Base-by-base conservation (phyloP, 2,888 invertebrate species). In the Trichacis sp. region DNA sequence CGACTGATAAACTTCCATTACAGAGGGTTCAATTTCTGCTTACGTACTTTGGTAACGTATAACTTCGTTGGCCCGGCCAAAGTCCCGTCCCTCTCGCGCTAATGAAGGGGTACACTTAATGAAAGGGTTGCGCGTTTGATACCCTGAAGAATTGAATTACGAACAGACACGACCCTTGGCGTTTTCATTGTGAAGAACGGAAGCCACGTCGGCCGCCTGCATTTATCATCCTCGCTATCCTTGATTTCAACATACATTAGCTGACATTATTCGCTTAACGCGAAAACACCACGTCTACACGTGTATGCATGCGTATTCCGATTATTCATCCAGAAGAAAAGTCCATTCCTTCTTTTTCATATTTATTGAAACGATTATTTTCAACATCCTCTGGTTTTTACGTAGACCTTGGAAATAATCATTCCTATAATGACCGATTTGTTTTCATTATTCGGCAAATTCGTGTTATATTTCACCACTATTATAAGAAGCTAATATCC, bases 41-140 rank as follows among this genome's bases (percentile, higher is more conserved):
- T 59, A 74, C 73, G 74, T 76, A 77, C 74, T 75, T 77, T 69
- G 73, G 71, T 66, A 67, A 73, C 69, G 73, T 77, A 24, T 24
- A 77, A 77, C 72, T 75, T 77, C 73, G 75, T 74, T 76, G 73
- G 61, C 53, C 43, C 52, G 57, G 55, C 51, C 65, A 47, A 52
- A 59, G 60, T 68, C 60, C 48, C 47, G 33, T 63, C 60, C 62
- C 73, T 73, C 73, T 73, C 69, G 62, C 55, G 67, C 77, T 76
- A 76, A 78, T 72, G 77, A 77, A 77, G 76, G 75, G 75, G 66
- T 73, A 75, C 53, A 70, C 71, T 69, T 76, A 76, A 77, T 77
- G 76, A 76, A 77, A 77, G 78, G 78, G 77, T 78, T 78, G 76
- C 72, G 73, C 75, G 78, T 78, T 77, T 77, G 75, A 79, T 79